A percentile compares a stretch with the other conserved stretches of the same genome.
Conservation (phyloP, 2,888 invertebrate genomes). For the Netelia fuscicornis region DNA sequence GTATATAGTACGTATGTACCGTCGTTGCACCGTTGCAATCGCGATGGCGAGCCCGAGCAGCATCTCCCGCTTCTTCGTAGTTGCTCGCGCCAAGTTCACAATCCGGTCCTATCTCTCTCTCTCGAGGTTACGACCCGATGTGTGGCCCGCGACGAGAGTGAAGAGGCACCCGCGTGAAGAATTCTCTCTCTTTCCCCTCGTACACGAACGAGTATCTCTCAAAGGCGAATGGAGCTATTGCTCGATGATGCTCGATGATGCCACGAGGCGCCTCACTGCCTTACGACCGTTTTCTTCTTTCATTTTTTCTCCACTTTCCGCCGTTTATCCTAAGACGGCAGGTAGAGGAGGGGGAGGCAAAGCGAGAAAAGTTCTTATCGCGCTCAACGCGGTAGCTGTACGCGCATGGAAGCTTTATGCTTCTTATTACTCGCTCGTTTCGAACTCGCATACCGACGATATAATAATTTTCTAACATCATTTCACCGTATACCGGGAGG, state of each 20-base stretch:
- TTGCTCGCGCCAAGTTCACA: conserved; percentile 68
- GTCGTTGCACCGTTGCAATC: conserved; percentile 57
- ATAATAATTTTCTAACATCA: conserved; percentile 59
- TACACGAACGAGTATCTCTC: conserved; percentile 47
- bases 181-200: conserved; percentile 39
- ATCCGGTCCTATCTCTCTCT: conserved; percentile 70
- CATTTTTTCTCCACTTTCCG: conserved; percentile 15
- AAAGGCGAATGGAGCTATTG: conserved; percentile 76
- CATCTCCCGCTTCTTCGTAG: conserved; percentile 45
- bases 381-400: conserved; percentile 47
- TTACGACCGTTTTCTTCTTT: conserved; percentile 27
- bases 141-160: conserved; percentile 57
- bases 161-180: conserved; percentile 61
- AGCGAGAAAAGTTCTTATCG: conserved; percentile 57
- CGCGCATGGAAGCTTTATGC: conserved; percentile 54
- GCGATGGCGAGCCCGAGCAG: conserved; percentile 49
- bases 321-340: conserved; percentile 13
- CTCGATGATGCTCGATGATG: conserved; percentile 67
- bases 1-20: neutral
- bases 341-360: conserved; percentile 60
- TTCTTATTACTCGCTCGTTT: conserved; percentile 68
- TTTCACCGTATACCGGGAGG: conserved; percentile 36
- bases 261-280: conserved; percentile 36
- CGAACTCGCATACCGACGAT: conserved; percentile 61
- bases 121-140: conserved; percentile 76